phyloP scores from a whole-genome alignment of 2,888 invertebrate species.

The Thumatha senex region DNA sequence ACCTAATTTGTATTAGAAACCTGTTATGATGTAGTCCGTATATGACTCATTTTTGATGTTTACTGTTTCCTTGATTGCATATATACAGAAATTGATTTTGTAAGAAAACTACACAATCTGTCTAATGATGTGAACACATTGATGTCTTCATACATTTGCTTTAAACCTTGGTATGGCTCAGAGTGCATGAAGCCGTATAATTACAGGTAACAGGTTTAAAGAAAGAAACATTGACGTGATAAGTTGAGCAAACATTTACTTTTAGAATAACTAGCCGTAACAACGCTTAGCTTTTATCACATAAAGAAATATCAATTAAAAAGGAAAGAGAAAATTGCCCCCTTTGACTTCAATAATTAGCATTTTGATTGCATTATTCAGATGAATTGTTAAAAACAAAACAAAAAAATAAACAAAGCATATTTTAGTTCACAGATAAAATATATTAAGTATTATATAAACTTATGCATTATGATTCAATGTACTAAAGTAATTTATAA shows the following conservation, averaged over 20 bases:
- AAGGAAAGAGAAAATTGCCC: too few species aligned
- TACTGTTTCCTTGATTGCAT: background rate
- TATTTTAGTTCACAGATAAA: too few species aligned
- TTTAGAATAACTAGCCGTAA: background rate
- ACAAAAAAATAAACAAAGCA: too few species aligned
- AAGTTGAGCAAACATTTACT: background rate
- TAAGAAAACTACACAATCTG: background rate
- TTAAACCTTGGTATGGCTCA: constrained; percentile 8
- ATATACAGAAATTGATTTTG: too few species aligned
- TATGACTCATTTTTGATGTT: background rate
- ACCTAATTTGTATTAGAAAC: constrained; percentile 4
- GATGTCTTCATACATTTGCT: constrained; percentile 1
- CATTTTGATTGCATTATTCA: too few species aligned
- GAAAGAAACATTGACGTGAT: constrained; percentile 10
- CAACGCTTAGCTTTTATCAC: too few species aligned
- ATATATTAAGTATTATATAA: too few species aligned
- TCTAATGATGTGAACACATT: constrained; percentile 1
- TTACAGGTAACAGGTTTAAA: constrained; percentile 18
- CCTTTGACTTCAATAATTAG: too few species aligned
- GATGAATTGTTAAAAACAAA: too few species aligned
- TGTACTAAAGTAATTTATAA: too few species aligned
- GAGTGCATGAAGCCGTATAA: constrained; percentile 19
- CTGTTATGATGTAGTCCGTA: background rate
- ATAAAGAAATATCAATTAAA: too few species aligned
- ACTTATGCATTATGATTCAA: too few species aligned